Conservation (phyloP, 2,888 invertebrate genomes). For the Steinernema carpocapsae region DNA sequence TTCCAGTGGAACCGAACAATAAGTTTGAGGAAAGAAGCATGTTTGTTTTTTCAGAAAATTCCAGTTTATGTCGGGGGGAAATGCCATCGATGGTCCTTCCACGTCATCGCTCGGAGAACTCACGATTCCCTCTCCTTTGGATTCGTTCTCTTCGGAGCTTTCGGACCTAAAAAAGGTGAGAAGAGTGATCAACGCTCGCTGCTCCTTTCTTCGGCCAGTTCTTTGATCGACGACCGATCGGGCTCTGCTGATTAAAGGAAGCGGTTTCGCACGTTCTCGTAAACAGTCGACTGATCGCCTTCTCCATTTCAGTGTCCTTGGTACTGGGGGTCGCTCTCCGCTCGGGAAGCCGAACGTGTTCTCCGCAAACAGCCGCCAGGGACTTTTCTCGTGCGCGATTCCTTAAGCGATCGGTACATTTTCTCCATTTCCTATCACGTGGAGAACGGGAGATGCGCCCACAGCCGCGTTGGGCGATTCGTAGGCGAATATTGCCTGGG, state of each 20-base stretch:
- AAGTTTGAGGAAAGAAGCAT: too few relatives aligned
- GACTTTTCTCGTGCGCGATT: conserved; percentile 81
- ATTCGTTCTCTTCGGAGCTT: conserved; percentile 11
- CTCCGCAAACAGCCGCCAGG: conserved; percentile 78
- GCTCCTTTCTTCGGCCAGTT: conserved; percentile 9
- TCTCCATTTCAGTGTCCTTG: conserved; percentile 73
- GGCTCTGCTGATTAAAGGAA: background rate
- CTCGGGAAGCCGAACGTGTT: conserved; percentile 78
- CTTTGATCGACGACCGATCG: conserved; percentile 5
- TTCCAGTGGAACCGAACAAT: too few relatives aligned
- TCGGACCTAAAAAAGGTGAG: conserved; percentile 20
- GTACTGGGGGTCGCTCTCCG: conserved; percentile 83
- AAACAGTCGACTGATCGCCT: conserved; percentile 18
- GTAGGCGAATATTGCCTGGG: conserved; percentile 32
- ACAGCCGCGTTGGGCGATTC: conserved; percentile 5
- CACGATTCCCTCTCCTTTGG: background rate
- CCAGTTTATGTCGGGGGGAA: background rate
- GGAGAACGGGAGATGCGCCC: conserved; percentile 16
- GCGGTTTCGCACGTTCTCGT: background rate
- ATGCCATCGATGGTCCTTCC: conserved; percentile 6
- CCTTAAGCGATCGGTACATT: conserved; percentile 77
- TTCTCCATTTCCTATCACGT: conserved; percentile 75
- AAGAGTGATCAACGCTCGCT: conserved; percentile 26
- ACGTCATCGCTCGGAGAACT: background rate
- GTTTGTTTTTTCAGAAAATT: too few relatives aligned